Base-by-base conservation (phyloP, 2,113 vertebrate species). In the Chlamydotis undulata region DNA sequence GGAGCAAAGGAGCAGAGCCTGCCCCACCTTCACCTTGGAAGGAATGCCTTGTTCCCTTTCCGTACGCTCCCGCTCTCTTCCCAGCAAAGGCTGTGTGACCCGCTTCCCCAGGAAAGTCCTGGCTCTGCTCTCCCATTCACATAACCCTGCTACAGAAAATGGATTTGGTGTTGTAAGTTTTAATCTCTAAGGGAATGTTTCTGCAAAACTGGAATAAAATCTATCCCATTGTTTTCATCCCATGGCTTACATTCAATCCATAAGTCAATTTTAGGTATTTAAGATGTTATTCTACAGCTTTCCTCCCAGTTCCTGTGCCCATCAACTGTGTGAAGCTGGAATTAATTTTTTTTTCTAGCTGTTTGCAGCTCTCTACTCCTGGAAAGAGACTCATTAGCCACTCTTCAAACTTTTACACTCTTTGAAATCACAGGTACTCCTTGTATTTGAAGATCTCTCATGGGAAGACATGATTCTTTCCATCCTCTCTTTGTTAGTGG, bases 201-300 rank as follows among this genome's bases (percentile, higher is more conserved):
- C 61, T 90, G 64, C 76, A 71, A 90, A 94, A 23, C 12, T 78
- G 43, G 61, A 94, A 87, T 23, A 73, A 83, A 93, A 65, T 52
- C 33, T 49, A 28, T 64, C 60, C 22, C 35, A 67, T 12, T 56
- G 63, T 21, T 83, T 92, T 78, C n/a, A 71, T 70, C 12, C 39
- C 5, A 4, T 59, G 52, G 13, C 9, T 92, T 89, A 43, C 10
- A 41, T 78, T 93, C 14, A 17, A 90, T 25, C 26, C 16, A 4
- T 76, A 93, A 55, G 16, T 55, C 33, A 83, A 35, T 70, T 91
- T 52, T 39, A 74, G 8, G 10, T 35, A 86, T 89, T 83, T 24
- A 83, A 60, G 29, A 18, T 43, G 18, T 19, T 64, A 7, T 69
- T 61, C 19, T 52, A 65, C 10, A n/a, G 19, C 3, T 53, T 87